Base-by-base conservation (phyloP, 2,797 vertebrate genomes). In the Sebastes umbrosus region DNA sequence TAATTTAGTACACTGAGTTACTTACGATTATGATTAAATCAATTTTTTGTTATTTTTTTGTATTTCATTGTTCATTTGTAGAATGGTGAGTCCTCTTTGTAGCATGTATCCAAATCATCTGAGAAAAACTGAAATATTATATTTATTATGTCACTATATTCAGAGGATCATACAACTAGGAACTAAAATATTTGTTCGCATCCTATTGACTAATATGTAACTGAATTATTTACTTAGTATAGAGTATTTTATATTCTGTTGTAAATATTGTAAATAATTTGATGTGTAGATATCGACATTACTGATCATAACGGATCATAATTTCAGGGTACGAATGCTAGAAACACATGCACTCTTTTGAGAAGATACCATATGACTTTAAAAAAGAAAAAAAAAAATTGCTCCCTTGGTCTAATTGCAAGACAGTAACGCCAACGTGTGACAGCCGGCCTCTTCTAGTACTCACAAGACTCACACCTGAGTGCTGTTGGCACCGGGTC, bases 401-500 rank as follows among this genome's bases (percentile, higher is more conserved):
- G 27, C 65, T 77, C 31, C 31, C 10, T 12, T 57, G 5, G 39
- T 80, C 67, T 82, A 75, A 87, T 69, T 78, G 57, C 4, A 10
- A 50, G 4, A 25, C 8, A 50, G 60, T 77, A 63, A 68, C 85
- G 80, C 59, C 8, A 29, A 16, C 3, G 32, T 76, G 87, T 78
- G 80, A 90, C 74, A 29, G 34, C 29, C 22, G n/a, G 73, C n/a
- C 0, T 57, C 58, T 34, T 79, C 57, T 36, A 34, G 25, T 20
- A 0, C 75, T 73, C 77, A 72, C 74, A 68, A 34, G 77, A 71
- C 73, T 81, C 20, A 62, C 82, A 74, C 57, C 36, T 20, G 22
- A 24, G 54, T 79, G 88, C n/a, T 67, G 60, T 6, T 68, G 76
- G 52, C 71, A 71, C 12, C 13, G n/a, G 70, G 79, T 39, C 36